A percentile compares a stretch with the other conserved stretches of the same genome.
Conservation (phyloP, 2,888 invertebrate genomes). For the Patella ulyssiponensis region DNA sequence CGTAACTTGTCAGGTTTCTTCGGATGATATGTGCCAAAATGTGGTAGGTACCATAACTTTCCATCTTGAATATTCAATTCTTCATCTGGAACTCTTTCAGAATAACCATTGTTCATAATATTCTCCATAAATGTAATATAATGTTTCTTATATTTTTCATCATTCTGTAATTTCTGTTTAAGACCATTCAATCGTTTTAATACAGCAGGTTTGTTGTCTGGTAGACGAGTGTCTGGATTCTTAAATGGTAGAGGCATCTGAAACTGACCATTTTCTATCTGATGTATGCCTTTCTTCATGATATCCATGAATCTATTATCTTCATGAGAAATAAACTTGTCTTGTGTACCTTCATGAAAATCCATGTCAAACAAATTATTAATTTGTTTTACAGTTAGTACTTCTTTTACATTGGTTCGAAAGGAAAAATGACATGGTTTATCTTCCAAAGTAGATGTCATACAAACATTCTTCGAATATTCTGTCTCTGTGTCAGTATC, state of each 20-base stretch:
- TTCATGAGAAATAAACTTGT: conserved; percentile 3
- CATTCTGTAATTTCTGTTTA: neutral
- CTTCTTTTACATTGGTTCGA: conserved; percentile 12
- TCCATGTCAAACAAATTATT: neutral
- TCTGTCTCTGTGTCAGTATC: too few relatives aligned
- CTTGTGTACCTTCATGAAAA: neutral
- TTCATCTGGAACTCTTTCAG: conserved; percentile 23
- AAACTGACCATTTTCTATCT: conserved; percentile 22
- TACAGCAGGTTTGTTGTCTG: conserved; percentile 20
- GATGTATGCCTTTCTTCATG: conserved; percentile 12
- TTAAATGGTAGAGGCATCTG: conserved; percentile 21
- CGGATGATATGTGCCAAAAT: conserved; percentile 37
- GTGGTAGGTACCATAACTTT: conserved; percentile 39
- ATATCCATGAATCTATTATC: conserved; percentile 22
- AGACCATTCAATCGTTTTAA: conserved; percentile 13
- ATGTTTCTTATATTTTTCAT: conserved; percentile 14
- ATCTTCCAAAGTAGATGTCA: neutral
- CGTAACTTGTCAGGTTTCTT: conserved; percentile 29
- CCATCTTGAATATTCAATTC: conserved; percentile 12
- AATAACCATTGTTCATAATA: conserved; percentile 24
- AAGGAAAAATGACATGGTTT: conserved; percentile 4
- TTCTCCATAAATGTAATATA: conserved; percentile 30
- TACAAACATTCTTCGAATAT: too few relatives aligned
- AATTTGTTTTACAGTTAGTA: neutral
- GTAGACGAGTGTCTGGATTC: conserved; percentile 14